Evolutionary conservation across 2,113 vertebrate species (phyloP).

Genomic region (Cyprinodon brontotheroides): DNA sequence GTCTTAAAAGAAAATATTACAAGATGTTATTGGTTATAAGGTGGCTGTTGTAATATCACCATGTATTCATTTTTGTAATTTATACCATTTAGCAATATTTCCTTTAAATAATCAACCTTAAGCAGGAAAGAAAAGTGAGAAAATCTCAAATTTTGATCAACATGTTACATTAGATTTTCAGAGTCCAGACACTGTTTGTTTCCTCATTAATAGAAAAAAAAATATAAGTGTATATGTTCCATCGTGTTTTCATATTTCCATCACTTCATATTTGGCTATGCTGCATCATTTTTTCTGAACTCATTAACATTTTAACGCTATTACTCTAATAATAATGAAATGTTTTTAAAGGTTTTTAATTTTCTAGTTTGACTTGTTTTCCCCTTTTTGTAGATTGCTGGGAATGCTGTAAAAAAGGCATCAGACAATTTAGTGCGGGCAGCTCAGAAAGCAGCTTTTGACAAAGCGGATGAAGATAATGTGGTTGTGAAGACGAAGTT

Average conservation of each 20-base stretch:
- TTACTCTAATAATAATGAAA: neutral
- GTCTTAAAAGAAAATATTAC: neutral
- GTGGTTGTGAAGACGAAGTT: constrained; percentile 98
- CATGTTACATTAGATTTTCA: neutral
- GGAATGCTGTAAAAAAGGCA: constrained; percentile 96
- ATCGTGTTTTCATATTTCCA: neutral
- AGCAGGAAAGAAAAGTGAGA: neutral
- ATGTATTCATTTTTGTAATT: neutral
- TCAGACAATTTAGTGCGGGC: constrained; percentile 97
- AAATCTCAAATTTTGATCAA: neutral
- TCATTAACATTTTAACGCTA: too few relatives aligned
- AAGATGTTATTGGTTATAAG: neutral
- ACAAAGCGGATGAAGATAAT: constrained; percentile 92
- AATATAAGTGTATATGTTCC: neutral
- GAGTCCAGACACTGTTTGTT: neutral
- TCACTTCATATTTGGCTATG: neutral
- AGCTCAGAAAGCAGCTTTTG: constrained; percentile 95
- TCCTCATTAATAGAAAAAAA: neutral
- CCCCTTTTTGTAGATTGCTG: constrained; percentile 83
- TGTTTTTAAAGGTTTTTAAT: neutral
- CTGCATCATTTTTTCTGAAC: neutral
- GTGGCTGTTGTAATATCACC: neutral
- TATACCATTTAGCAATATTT: neutral
- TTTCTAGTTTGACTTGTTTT: neutral
- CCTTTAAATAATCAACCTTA: neutral